Conservation (phyloP, 2,113 vertebrate species). For the Malurus melanocephalus region DNA sequence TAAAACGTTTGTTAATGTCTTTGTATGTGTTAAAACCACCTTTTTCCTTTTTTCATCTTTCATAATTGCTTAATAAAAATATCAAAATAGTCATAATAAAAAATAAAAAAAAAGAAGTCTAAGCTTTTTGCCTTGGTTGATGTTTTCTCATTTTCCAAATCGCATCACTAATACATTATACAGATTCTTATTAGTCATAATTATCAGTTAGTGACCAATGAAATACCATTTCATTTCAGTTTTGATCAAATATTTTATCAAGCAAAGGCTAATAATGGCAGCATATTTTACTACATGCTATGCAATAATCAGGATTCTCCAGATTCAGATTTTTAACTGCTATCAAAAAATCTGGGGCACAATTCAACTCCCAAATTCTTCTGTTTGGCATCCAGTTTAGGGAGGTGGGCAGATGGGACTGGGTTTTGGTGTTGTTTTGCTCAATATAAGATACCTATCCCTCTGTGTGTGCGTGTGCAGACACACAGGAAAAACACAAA, state of each 20-base stretch:
- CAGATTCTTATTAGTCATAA: not conserved
- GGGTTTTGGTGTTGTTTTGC: not conserved
- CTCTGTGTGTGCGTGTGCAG: not conserved
- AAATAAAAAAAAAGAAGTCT: not conserved
- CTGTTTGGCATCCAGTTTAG: not conserved
- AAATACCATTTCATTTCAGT: not conserved
- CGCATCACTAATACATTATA: not conserved
- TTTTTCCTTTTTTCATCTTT: not conserved
- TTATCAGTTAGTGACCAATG: not conserved
- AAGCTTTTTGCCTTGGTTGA: not conserved
- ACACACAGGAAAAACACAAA: not conserved
- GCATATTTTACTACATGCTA: not conserved
- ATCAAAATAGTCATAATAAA: not conserved
- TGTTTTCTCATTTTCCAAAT: not conserved
- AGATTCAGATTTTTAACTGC: not conserved
- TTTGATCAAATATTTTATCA: not conserved
- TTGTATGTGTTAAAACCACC: not conserved
- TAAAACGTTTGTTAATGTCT: not conserved
- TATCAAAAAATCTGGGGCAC: not conserved
- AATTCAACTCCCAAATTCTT: not conserved
- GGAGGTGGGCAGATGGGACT: not conserved
- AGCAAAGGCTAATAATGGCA: not conserved
- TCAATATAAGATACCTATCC: not conserved
- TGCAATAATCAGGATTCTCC: not conserved
- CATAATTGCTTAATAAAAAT: not conserved